Evolutionary conservation across 2,797 vertebrate species (phyloP), one percentile per base, ranked within the genome.

Genomic region (Nyctalus aviator): DNA sequence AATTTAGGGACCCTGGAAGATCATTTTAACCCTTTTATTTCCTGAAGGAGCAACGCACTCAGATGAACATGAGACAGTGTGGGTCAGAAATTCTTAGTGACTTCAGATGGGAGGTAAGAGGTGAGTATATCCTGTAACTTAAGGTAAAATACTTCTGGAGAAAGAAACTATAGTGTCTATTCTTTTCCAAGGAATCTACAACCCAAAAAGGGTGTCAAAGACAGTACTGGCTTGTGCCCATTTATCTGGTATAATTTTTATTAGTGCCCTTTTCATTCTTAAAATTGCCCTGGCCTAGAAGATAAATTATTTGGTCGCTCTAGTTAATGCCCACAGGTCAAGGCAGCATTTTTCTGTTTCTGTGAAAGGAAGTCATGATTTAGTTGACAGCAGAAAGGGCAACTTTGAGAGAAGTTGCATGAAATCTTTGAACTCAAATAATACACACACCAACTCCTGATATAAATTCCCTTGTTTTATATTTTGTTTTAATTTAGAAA

Each of bases 401-500:
- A 35, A n/a, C 46, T 84, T 76, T 94, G 27, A 84, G 41, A 84
- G 18, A 71, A 53, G 27, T 73, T 91, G 66, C 53, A 37, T 30
- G n/a, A 86, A 85, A 75, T 78, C 64, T 90, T 48, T 53, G 15
- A 91, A 78, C 13, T 62, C 18, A 89, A 85, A 95, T 69, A 55
- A 73, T 48, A 62, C 55, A 76, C 20, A 87, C 8, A 53, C 27
- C 17, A 72, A 84, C 14, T 59, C 59, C 76, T 95, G 94, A 46
- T 66, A 84, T 84, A 94, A 88, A 84, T 71, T 18, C 7, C 46
- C 46, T 94, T 32, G 27, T 71, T 89, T 81, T 55, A 73, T 62
- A 85, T 83, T 93, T 46, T 27, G 44, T 18, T 73, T 86, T 72
- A 79, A 89, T 83, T 84, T 57, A 90, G 71, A 88, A 90, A 78